These are phyloP conservation scores for Arenaria interpres DNA, from an alignment of 2,113 vertebrate genomes.

Conservation along the genomic window DNA sequence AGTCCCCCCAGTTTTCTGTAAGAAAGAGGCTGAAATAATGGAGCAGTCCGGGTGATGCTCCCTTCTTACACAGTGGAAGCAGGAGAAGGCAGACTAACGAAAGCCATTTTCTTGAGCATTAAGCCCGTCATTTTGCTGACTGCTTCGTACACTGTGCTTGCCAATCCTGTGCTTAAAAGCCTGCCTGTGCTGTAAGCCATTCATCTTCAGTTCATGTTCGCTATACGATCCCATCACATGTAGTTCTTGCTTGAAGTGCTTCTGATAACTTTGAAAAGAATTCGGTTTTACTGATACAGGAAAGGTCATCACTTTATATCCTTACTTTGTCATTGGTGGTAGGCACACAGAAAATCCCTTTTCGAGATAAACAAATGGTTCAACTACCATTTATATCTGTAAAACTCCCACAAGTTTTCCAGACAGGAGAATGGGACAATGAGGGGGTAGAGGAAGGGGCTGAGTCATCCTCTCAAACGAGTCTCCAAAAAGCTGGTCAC, in stretches of 20 bases:
- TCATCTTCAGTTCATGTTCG: background rate
- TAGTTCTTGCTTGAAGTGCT: background rate
- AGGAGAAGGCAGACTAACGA: background rate
- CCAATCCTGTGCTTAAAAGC: background rate
- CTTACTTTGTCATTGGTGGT: background rate
- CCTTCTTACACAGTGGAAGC: background rate
- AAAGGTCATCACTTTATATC: background rate
- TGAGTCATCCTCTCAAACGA: background rate
- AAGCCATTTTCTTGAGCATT: background rate
- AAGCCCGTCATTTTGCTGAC: background rate
- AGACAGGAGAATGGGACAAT: background rate
- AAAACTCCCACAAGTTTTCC: background rate
- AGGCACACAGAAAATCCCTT: background rate
- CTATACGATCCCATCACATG: fast-evolving
- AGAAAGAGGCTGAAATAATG: background rate
- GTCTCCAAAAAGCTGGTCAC: background rate
- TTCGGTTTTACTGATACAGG: background rate
- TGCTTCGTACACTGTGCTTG: background rate
- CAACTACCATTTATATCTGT: background rate
- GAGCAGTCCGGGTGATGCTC: background rate
- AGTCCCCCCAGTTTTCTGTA: background rate
- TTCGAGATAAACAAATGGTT: background rate
- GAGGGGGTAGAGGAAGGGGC: background rate
- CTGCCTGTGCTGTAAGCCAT: background rate
- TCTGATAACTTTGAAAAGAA: background rate